Conservation (phyloP, 2,888 invertebrate genomes). For the Pachliopta kotzebuea region DNA sequence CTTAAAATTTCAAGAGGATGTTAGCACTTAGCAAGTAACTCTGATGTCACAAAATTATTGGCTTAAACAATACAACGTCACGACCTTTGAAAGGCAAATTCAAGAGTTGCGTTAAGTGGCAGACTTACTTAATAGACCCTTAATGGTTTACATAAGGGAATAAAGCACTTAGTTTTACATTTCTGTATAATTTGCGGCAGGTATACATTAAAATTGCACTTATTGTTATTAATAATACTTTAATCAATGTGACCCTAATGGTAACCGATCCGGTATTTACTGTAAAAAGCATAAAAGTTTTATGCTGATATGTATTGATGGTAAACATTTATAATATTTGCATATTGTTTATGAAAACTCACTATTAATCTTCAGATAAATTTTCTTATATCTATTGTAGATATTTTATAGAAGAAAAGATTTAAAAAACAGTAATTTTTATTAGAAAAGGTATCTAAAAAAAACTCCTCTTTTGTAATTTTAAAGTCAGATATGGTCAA, state of each 20-base stretch:
- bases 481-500: no score
- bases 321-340: no score
- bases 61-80: not conserved
- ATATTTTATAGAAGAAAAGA: no score
- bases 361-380: no score
- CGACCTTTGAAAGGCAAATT: not conserved
- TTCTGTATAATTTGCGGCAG: not conserved
- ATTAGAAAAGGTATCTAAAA: no score
- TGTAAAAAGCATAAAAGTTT: no score
- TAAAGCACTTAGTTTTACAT: not conserved
- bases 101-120: slow-evolving; percentile 3
- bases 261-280: no score
- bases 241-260: not conserved
- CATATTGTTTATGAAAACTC: no score
- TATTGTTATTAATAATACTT: not conserved
- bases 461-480: no score
- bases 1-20: not conserved
- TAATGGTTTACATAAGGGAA: slow-evolving; percentile 3
- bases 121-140: slow-evolving; percentile 3
- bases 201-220: not conserved
- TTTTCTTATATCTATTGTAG: no score
- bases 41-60: not conserved
- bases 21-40: not conserved
- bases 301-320: no score
- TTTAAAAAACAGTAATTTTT: no score